Base-by-base conservation (phyloP, 1,140 invertebrate species). In the Penaeus chinensis region DNA sequence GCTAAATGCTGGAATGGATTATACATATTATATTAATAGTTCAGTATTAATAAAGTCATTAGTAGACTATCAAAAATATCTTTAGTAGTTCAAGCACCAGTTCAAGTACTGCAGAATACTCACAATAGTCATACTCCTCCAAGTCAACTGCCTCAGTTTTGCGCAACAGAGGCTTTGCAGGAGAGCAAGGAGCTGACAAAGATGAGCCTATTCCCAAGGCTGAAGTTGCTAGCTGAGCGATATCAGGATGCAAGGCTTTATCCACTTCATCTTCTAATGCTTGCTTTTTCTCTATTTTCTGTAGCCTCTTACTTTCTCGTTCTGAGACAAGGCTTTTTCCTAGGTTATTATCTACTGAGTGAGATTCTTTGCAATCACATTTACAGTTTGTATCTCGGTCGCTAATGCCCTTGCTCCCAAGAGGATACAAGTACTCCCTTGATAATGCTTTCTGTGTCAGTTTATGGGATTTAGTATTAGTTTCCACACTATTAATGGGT, bases 51-150 rank as follows among this genome's bases (percentile, higher is more conserved):
- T 54, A 54, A 54, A 54, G 16, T 54, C 8, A 4, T 42, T 42
- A 42, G 37, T 54, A 54, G 2, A 54, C 1, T 13, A 54, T 54
- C 16, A 54, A 16, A 13, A 54, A 54, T 13, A 54, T 54, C 54
- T 54, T 54, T 8, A 13, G 54, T 54, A 8, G 10, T 54, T 54
- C 54, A 24, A 11, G n/a, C 4, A 74, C n/a, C 10, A 32, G 27
- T n/a, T n/a, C n/a, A n/a, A n/a, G n/a, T 13, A 32, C 42, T 74
- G 71, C 42, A 13, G 24, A 74, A 77, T 78, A 83, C 86, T 87
- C n/a, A 87, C 86, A 87, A 63, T 87, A 87, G 74, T 87, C 86
- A 77, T 87, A 87, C 47, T 87, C 86, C 62, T 87, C 86, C 60
- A 87, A 54, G 71, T 87, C 86, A 19, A 87, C 86, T 8, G 86